Conservation (phyloP, 2,888 invertebrate genomes). For the Cephus rjabovi region DNA sequence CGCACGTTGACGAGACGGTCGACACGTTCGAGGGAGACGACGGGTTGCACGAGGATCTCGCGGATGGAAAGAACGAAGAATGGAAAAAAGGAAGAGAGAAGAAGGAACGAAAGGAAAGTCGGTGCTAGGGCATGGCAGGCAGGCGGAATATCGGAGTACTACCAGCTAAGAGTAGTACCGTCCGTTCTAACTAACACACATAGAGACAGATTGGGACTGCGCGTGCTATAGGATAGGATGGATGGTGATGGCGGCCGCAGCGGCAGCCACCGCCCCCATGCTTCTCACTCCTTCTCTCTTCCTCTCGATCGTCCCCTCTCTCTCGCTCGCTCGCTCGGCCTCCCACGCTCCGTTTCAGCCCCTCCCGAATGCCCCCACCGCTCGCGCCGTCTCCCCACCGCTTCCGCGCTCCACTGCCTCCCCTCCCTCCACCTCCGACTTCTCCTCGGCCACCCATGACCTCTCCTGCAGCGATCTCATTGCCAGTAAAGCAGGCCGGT, state of each 20-base stretch:
- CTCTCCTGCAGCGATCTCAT: neutral
- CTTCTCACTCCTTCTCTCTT: constrained; percentile 36
- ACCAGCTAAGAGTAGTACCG: constrained; percentile 52
- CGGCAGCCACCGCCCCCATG: constrained; percentile 69
- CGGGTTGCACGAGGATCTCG: neutral
- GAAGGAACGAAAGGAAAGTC: constrained; percentile 43
- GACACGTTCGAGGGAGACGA: neutral
- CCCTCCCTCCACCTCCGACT: neutral
- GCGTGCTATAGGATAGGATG: constrained; percentile 57
- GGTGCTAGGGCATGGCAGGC: constrained; percentile 63
- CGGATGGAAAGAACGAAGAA: constrained; percentile 17
- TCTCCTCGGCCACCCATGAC: neutral
- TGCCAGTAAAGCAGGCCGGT: neutral
- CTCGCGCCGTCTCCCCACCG: neutral
- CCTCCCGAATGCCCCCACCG: neutral
- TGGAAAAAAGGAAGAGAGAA: constrained; percentile 22
- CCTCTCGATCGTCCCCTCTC: neutral
- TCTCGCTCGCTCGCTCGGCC: neutral
- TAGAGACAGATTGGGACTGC: constrained; percentile 29
- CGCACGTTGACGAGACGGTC: neutral
- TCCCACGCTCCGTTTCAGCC: neutral
- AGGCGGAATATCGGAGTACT: constrained; percentile 57
- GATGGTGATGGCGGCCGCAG: constrained; percentile 73
- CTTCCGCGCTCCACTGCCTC: neutral
- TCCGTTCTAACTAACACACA: constrained; percentile 56